A percentile compares a stretch with the other conserved stretches of the same genome.
Conservation (phyloP, 2,797 vertebrate genomes). For the Tenualosa ilisha region DNA sequence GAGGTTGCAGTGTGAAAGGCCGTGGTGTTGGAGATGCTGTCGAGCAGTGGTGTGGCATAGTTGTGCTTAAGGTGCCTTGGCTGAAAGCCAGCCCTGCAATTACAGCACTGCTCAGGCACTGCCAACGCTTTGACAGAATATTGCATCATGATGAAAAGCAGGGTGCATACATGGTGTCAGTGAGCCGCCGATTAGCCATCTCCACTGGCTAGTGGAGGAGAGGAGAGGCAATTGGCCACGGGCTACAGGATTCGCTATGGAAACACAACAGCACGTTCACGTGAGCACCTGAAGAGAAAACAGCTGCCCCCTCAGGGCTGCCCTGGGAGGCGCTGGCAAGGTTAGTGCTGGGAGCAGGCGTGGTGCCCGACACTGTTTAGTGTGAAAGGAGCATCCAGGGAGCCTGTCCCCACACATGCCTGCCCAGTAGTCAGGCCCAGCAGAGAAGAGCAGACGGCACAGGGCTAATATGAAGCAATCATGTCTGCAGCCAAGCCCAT, state of each 20-base stretch:
- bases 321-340: neutral
- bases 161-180: slow-evolving; percentile 17
- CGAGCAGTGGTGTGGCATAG: neutral
- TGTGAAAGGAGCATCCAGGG: neutral
- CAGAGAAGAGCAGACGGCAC: slow-evolving; percentile 27
- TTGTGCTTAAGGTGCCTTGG: slow-evolving; percentile 37
- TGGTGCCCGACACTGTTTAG: neutral
- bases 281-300: neutral
- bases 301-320: neutral
- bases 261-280: neutral
- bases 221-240: slow-evolving; percentile 29
- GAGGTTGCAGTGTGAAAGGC: neutral
- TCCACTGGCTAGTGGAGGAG: slow-evolving; percentile 30
- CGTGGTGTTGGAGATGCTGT: slow-evolving; percentile 22
- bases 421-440: slow-evolving; percentile 22
- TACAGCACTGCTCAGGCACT: slow-evolving; percentile 39
- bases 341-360: neutral
- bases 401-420: neutral
- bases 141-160: slow-evolving; percentile 50
- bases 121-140: slow-evolving; percentile 51
- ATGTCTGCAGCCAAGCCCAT: slow-evolving; percentile 47
- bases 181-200: slow-evolving; percentile 19
- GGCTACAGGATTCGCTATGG: neutral
- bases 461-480: slow-evolving; percentile 42
- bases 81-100: slow-evolving; percentile 42